Evolutionary conservation across 2,888 invertebrate species (phyloP), one percentile per base, ranked within the genome.

Genomic region (Apamea epomidion): DNA sequence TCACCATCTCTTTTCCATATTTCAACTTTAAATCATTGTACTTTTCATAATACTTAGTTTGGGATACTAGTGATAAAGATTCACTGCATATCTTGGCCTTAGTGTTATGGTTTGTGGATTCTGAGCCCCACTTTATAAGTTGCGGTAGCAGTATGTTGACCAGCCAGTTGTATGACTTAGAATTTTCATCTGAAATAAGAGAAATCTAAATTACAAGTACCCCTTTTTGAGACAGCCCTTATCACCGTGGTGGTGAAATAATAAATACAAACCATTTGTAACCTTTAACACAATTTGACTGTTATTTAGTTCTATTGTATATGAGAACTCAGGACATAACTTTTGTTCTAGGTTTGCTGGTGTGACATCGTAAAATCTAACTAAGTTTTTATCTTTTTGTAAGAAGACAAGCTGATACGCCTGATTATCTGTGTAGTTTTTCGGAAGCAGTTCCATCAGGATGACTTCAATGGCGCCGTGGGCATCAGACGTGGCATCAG

Each of bases 21-120:
- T 98, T 99, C 2, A 96, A 92, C 93, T 99, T 99, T 16, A 99
- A 94, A 45, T 97, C 91, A 90, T 98, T 98, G 92, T 99, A 99
- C 81, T 98, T 96, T 48, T 94, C 91, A 90, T 98, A 98, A 93
- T 99, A 99, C 81, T 97, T 96, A 84, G 98, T 98, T 21, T 97
- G 93, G 21, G 97, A 95, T 6, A 99, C 96, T 64, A 98, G 96
- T 79, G 97, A 95, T 68, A 99, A 94, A 0, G 99, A 99, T 84
- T 96, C 95, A 78, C 87, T 94, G 74, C 94, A 94, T 58, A 94
- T 82, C n/a, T 83, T 89, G 42, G 88, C 86, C 29, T 85, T 88
- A 12, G 86, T 74, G 62, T 82, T 87, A 87, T 90, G 76, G 86
- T 65, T 89, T 86, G 93, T 78, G 81, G 93, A 88, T 91, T 97